Conservation (phyloP, 2,888 invertebrate genomes). For the Anoplius nigerrimus region DNA sequence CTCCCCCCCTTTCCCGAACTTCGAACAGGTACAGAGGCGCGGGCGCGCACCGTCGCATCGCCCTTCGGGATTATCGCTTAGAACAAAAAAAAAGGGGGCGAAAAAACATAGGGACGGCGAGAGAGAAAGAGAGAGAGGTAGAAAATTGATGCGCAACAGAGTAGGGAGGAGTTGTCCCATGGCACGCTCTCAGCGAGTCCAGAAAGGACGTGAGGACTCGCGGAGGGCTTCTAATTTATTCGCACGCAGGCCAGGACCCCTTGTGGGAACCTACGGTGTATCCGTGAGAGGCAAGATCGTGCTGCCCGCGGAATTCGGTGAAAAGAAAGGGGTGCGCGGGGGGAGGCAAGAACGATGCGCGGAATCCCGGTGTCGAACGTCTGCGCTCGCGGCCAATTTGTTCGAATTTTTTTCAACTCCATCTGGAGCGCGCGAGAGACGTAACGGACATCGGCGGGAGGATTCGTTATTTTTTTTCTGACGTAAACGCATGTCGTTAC, state of each 20-base stretch:
- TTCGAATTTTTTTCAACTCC: no score
- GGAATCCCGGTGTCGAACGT: no score
- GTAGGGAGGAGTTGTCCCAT: background rate
- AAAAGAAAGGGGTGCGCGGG: background rate
- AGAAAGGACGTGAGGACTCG: background rate
- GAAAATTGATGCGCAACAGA: constrained; percentile 18
- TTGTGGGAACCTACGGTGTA: constrained; percentile 5
- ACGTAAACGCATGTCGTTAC: no score
- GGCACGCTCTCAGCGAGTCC: background rate
- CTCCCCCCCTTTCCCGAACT: constrained; percentile 1
- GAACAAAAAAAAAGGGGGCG: constrained; percentile 46
- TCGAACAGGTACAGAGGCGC: constrained; percentile 46
- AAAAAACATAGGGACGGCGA: background rate
- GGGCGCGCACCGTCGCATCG: constrained; percentile 63
- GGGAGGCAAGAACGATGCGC: no score
- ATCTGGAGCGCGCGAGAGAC: no score
- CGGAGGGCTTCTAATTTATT: constrained; percentile 12
- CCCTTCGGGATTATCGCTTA: constrained; percentile 62
- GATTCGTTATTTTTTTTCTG: no score
- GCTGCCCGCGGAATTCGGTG: constrained; percentile 1
- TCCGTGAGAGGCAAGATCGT: background rate
- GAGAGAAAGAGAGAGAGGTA: constrained; percentile 20
- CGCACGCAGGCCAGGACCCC: constrained; percentile 1
- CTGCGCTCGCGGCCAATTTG: no score
- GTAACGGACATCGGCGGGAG: no score